Evolutionary conservation across 2,888 invertebrate species (phyloP).

Genomic region (Maniola hyperantus): DNA sequence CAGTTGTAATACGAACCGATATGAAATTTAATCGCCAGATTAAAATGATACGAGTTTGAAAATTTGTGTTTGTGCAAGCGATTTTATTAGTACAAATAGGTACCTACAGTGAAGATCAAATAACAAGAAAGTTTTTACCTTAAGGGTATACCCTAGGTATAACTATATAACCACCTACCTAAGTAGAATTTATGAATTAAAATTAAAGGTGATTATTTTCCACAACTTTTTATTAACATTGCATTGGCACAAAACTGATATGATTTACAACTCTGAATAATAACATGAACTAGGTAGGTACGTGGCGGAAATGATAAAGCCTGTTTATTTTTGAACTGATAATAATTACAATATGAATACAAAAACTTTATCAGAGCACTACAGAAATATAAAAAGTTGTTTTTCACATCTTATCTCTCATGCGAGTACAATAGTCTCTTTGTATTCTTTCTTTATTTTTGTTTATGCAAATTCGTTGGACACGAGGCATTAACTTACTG

Average conservation of each 20-base stretch:
- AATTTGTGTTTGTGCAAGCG: neutral
- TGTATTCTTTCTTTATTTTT: slow-evolving; percentile 6
- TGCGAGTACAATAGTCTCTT: slow-evolving; percentile 7
- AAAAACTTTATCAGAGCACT: slow-evolving; percentile 7
- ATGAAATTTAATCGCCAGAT: neutral
- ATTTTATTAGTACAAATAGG: neutral
- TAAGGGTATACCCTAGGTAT: too few relatives aligned
- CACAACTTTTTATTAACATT: too few relatives aligned
- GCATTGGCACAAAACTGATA: neutral
- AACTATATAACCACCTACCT: too few relatives aligned
- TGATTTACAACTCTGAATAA: neutral
- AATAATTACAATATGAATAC: slow-evolving; percentile 9
- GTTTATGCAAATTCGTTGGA: neutral
- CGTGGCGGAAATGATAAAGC: slow-evolving; percentile 12
- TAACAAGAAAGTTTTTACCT: neutral
- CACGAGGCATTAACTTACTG: neutral
- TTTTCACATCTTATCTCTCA: slow-evolving; percentile 12
- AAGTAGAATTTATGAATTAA: too few relatives aligned
- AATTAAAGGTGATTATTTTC: too few relatives aligned
- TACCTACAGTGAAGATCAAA: neutral
- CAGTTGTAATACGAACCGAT: neutral
- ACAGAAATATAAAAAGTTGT: slow-evolving; percentile 4
- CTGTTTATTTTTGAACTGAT: slow-evolving; percentile 7
- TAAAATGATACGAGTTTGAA: neutral
- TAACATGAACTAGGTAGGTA: neutral